A percentile compares a stretch with the other conserved stretches of the same genome.
These are phyloP conservation scores for Thereva nobilitata DNA, from an alignment of 2,888 invertebrate genomes.

Conservation along the genomic window DNA sequence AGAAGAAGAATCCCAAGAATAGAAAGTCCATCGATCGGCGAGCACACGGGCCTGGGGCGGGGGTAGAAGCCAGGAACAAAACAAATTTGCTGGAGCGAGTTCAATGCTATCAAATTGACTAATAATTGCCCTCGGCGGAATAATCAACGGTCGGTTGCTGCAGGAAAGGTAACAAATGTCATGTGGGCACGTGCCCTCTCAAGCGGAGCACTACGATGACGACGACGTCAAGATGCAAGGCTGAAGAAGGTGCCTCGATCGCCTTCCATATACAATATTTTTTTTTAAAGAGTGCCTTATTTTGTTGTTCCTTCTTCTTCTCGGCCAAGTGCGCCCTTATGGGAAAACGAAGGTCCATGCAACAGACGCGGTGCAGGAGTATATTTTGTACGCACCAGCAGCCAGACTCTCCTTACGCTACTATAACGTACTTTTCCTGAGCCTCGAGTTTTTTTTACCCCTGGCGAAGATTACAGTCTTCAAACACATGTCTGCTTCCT, in stretches of 20 bases:
- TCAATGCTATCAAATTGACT: conserved; percentile 24
- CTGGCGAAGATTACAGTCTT: conserved; percentile 11
- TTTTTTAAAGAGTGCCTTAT: neutral
- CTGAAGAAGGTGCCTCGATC: conserved; percentile 5
- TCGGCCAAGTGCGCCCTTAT: conserved; percentile 9
- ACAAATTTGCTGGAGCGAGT: conserved; percentile 14
- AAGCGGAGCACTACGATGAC: conserved; percentile 29
- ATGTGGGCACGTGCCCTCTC: conserved; percentile 41
- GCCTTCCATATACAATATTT: conserved; percentile 1
- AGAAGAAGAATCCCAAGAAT: conserved; percentile 11
- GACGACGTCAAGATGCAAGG: conserved; percentile 12
- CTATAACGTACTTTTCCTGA: conserved; percentile 8
- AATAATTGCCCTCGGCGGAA: conserved; percentile 24
- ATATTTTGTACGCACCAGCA: conserved; percentile 1
- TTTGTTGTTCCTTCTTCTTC: conserved; percentile 2
- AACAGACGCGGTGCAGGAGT: conserved; percentile 2
- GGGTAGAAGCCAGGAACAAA: neutral
- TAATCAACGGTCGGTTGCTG: conserved; percentile 20
- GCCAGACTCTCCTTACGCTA: conserved; percentile 2
- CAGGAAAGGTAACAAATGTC: conserved; percentile 39
- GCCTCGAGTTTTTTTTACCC: conserved; percentile 10
- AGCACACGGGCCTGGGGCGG: neutral
- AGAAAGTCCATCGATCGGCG: conserved; percentile 19
- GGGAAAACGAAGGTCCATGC: conserved; percentile 9
- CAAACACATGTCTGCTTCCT: conserved; percentile 28